These are phyloP conservation scores for Patella ulyssiponensis DNA, from an alignment of 2,888 invertebrate species.

Conservation along the genomic window DNA sequence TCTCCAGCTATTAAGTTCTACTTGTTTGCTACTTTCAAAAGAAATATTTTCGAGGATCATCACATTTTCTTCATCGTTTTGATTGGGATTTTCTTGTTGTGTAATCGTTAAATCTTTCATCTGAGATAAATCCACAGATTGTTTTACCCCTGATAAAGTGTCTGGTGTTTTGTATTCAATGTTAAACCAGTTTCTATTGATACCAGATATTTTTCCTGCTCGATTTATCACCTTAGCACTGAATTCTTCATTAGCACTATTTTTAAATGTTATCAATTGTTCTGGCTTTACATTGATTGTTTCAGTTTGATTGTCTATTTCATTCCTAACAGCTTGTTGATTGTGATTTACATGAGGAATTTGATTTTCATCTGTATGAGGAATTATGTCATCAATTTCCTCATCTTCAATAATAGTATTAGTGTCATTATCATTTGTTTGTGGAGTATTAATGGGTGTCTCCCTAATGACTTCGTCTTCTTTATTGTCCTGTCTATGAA, in stretches of 20 bases:
- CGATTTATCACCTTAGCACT: not conserved
- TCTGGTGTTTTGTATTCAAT: not conserved
- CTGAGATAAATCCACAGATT: not conserved
- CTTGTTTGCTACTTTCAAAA: slow-evolving; percentile 2
- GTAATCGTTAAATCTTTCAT: not conserved
- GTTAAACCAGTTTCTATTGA: slow-evolving; percentile 1
- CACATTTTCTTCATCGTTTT: not conserved
- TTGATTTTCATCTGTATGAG: not conserved
- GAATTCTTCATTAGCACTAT: not conserved
- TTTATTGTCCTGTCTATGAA: not conserved
- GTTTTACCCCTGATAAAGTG: not conserved
- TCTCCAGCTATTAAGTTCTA: slow-evolving; percentile 4
- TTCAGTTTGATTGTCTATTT: too few relatives aligned
- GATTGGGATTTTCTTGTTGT: not conserved
- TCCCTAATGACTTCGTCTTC: not conserved
- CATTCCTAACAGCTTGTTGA: not conserved
- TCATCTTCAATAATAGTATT: not conserved
- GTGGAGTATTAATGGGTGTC: not conserved
- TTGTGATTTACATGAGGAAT: not conserved
- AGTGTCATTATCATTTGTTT: not conserved
- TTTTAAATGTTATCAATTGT: not conserved
- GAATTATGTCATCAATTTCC: not conserved
- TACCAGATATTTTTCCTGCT: not conserved
- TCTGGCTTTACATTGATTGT: not conserved
- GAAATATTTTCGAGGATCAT: not conserved